Evolutionary conservation across 1,140 invertebrate species (phyloP).

Genomic region (Catajapyx aquilonaris): DNA sequence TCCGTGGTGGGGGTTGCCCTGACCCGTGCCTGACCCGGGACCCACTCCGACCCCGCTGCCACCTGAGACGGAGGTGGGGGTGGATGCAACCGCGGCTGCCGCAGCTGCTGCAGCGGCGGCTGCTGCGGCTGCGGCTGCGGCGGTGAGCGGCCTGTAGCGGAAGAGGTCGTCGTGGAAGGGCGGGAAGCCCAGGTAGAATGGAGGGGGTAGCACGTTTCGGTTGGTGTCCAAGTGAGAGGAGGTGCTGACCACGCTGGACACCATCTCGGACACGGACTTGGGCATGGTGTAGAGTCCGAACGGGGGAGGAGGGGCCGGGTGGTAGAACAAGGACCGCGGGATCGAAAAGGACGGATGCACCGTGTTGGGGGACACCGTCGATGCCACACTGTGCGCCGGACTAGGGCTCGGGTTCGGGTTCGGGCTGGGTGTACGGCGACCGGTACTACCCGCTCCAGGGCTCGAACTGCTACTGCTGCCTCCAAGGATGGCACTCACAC

Average conservation of each 20-base stretch:
- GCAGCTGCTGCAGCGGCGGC: constrained; percentile 30
- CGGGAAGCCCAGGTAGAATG: constrained; percentile 36
- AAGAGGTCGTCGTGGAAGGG: constrained; percentile 9
- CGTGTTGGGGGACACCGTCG: too few species aligned
- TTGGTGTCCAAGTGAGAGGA: constrained; percentile 16
- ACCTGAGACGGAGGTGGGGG: constrained; percentile 6
- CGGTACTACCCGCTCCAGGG: too few species aligned
- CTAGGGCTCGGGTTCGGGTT: too few species aligned
- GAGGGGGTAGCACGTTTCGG: constrained; percentile 24
- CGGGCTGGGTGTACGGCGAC: too few species aligned
- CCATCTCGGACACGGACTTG: constrained; percentile 19
- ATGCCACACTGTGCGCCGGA: too few species aligned
- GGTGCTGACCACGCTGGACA: constrained; percentile 16
- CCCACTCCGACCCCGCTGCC: neutral
- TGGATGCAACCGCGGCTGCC: constrained; percentile 18
- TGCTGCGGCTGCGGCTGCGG: constrained; percentile 3
- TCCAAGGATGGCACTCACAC: too few species aligned
- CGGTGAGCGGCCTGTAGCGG: constrained; percentile 1
- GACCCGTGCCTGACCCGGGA: constrained; percentile 31
- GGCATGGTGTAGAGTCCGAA: constrained; percentile 19
- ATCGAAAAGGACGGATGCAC: too few species aligned
- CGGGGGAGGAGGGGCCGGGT: too few species aligned
- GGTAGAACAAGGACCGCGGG: too few species aligned
- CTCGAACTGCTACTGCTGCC: too few species aligned
- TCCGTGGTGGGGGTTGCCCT: constrained; percentile 32